A percentile compares a stretch with the other conserved stretches of the same genome.
phyloP scores from a whole-genome alignment of 2,797 vertebrate genomes.

The Hydrophis major region DNA sequence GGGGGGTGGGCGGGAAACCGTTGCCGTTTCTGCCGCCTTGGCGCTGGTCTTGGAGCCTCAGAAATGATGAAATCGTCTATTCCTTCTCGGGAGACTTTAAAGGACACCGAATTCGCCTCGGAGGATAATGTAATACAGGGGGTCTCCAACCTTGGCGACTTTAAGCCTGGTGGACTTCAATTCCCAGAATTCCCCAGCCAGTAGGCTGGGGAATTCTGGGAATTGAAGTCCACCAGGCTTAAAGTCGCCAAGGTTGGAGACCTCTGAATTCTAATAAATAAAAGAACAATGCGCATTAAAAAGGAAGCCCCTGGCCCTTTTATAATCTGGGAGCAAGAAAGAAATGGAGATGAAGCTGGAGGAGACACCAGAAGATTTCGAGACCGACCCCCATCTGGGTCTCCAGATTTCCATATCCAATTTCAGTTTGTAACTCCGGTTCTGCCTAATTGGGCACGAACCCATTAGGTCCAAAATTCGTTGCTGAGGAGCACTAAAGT shows the following conservation, averaged over 20 bases:
- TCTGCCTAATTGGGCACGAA: neutral
- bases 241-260: too few species aligned
- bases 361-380: neutral
- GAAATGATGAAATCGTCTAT: neutral
- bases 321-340: neutral
- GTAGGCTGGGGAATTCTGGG: too few species aligned
- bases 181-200: too few species aligned
- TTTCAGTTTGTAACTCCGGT: neutral
- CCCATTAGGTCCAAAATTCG: neutral
- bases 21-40: neutral
- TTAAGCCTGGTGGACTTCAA: too few species aligned
- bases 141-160: too few species aligned
- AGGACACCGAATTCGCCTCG: neutral
- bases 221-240: too few species aligned
- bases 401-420: neutral
- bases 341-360: neutral
- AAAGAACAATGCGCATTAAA: neutral
- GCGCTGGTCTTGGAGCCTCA: neutral
- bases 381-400: neutral
- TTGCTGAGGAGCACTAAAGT: neutral
- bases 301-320: neutral
- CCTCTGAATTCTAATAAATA: neutral
- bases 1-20: neutral
- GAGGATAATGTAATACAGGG: neutral
- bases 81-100: neutral